Conservation (phyloP, 1,140 invertebrate genomes). For the Ruditapes philippinarum region DNA sequence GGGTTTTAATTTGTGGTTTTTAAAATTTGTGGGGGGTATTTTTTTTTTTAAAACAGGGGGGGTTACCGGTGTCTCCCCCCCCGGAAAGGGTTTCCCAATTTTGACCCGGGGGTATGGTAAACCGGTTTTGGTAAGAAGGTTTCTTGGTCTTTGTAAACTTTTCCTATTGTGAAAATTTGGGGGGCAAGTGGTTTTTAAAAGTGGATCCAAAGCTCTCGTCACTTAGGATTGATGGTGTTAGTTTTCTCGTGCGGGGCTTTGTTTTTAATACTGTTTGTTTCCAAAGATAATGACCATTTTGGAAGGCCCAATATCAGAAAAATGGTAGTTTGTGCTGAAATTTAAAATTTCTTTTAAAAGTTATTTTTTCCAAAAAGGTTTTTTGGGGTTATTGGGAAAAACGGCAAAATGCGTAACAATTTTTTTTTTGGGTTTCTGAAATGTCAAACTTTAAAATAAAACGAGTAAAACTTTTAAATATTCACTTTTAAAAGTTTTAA, state of each 20-base stretch:
- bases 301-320: background rate
- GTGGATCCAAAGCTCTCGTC: background rate
- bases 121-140: background rate
- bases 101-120: background rate
- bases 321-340: background rate
- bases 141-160: slow-evolving; percentile 17
- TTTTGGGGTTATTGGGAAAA: too few relatives aligned
- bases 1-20: too few relatives aligned
- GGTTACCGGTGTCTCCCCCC: slow-evolving; percentile 13
- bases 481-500: too few relatives aligned
- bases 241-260: background rate
- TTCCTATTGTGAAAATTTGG: background rate
- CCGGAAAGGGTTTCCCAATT: slow-evolving; percentile 29
- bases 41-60: too few relatives aligned
- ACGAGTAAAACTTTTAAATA: too few relatives aligned
- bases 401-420: too few relatives aligned
- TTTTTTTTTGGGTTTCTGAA: too few relatives aligned
- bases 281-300: background rate
- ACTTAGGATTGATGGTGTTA: background rate
- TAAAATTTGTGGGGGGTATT: too few relatives aligned
- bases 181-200: background rate
- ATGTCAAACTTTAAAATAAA: too few relatives aligned
- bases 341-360: too few relatives aligned
- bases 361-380: too few relatives aligned
- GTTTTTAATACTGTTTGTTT: background rate